Percentiles rank a stretch among this genome's conserved stretches.
Evolutionary conservation across 2,797 vertebrate species (phyloP).

Genomic region (Manis pentadactyla): DNA sequence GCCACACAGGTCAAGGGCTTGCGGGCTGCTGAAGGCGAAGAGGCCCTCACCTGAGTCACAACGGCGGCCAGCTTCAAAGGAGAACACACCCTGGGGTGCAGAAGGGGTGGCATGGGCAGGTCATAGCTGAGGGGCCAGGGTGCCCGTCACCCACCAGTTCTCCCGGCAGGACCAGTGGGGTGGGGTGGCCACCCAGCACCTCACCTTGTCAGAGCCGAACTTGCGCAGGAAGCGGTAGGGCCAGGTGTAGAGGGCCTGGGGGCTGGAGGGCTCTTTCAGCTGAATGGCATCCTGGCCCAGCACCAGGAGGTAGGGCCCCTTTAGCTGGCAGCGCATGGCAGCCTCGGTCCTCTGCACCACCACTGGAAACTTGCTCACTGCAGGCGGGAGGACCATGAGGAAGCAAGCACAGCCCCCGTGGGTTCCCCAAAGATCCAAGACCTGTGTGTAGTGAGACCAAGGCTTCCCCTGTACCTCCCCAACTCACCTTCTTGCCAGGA

Average conservation of each 20-base stretch:
- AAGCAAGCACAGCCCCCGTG: accelerated
- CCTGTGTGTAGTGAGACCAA: neutral
- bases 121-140: neutral
- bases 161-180: neutral
- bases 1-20: slow-evolving; percentile 87
- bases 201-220: slow-evolving; percentile 93
- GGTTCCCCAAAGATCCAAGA: neutral
- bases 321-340: slow-evolving; percentile 89
- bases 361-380: slow-evolving; percentile 88
- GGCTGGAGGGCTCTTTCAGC: slow-evolving; percentile 84
- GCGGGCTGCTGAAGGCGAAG: slow-evolving; percentile 90
- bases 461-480: neutral
- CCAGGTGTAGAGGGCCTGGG: slow-evolving; percentile 88
- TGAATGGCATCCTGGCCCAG: slow-evolving; percentile 85
- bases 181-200: neutral
- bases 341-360: slow-evolving; percentile 89
- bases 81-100: slow-evolving; percentile 88
- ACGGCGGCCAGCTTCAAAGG: slow-evolving; percentile 92
- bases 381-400: neutral
- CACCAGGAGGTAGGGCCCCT: slow-evolving; percentile 90
- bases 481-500: slow-evolving; percentile 89
- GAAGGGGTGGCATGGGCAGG: neutral
- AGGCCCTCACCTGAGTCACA: slow-evolving; percentile 93
- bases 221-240: slow-evolving; percentile 92
- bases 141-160: neutral